Evolutionary conservation across 2,888 invertebrate species (phyloP).

Genomic region (Cerceris ruficornis): DNA sequence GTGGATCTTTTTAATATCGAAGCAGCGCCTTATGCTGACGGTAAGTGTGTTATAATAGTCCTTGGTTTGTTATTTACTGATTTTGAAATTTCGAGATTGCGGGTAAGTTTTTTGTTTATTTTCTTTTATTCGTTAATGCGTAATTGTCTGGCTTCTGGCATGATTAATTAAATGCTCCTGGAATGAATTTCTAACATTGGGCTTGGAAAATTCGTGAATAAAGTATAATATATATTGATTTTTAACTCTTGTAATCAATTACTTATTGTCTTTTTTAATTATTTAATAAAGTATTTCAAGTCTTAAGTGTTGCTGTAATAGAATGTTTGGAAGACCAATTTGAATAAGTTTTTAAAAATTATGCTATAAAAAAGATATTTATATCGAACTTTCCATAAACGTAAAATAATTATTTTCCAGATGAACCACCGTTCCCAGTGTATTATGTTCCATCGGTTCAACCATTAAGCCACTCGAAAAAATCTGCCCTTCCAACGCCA

Average conservation of each 20-base stretch:
- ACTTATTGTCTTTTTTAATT: background rate
- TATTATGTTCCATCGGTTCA: slow-evolving; percentile 72
- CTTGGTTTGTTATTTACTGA: background rate
- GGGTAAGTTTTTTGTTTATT: slow-evolving; percentile 27
- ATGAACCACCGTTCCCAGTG: slow-evolving; percentile 75
- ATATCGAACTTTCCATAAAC: too few species aligned
- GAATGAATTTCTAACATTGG: slow-evolving; percentile 40
- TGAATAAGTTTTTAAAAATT: too few species aligned
- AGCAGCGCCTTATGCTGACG: slow-evolving; percentile 64
- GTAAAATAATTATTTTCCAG: slow-evolving; percentile 54
- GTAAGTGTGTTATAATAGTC: slow-evolving; percentile 59
- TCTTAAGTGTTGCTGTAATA: too few species aligned
- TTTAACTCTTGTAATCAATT: background rate
- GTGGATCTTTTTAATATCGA: slow-evolving; percentile 70
- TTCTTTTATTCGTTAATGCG: background rate
- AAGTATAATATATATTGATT: background rate
- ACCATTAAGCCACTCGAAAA: slow-evolving; percentile 62
- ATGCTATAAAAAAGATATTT: too few species aligned
- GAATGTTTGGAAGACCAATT: too few species aligned
- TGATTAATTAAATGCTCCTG: slow-evolving; percentile 18
- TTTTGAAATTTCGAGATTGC: background rate
- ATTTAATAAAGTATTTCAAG: too few species aligned
- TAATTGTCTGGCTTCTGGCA: background rate
- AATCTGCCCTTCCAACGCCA: slow-evolving; percentile 65
- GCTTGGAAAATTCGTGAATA: background rate